Percentiles rank a stretch among this genome's conserved stretches.
Conservation (phyloP, 2,888 invertebrate species). For the Piscicola geometra region DNA sequence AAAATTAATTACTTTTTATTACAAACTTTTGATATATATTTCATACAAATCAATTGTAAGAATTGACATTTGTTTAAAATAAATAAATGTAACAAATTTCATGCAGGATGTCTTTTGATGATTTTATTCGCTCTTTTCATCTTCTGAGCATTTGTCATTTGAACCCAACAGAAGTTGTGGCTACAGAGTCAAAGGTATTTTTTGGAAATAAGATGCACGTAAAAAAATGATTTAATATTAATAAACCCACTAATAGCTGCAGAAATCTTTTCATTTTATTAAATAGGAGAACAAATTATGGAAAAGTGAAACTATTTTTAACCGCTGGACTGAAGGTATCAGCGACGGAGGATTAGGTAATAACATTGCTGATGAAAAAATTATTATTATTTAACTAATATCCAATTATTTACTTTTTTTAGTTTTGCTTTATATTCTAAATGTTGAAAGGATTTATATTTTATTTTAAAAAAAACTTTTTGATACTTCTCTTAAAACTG, state of each 20-base stretch:
- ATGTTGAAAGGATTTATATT: background rate
- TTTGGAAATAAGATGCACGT: background rate
- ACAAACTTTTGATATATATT: too few relatives aligned
- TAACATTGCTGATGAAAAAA: background rate
- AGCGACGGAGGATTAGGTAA: conserved; percentile 44
- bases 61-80: too few relatives aligned
- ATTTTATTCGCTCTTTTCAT: conserved; percentile 77
- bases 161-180: conserved; percentile 63
- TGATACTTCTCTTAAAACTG: too few relatives aligned
- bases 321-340: conserved; percentile 41
- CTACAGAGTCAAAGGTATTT: background rate
- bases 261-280: background rate
- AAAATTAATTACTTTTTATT: too few relatives aligned
- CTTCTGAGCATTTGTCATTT: conserved; percentile 89
- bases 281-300: conserved; percentile 40
- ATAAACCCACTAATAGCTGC: background rate
- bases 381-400: too few relatives aligned
- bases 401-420: too few relatives aligned
- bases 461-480: too few relatives aligned
- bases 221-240: background rate
- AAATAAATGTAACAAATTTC: too few relatives aligned
- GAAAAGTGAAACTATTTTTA: conserved; percentile 36
- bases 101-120: conserved; percentile 71
- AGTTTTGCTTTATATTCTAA: too few relatives aligned
- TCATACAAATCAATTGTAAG: too few relatives aligned